Evolutionary conservation across 2,888 invertebrate genomes (phyloP).

Genomic region (Dryobotodes eremita): DNA sequence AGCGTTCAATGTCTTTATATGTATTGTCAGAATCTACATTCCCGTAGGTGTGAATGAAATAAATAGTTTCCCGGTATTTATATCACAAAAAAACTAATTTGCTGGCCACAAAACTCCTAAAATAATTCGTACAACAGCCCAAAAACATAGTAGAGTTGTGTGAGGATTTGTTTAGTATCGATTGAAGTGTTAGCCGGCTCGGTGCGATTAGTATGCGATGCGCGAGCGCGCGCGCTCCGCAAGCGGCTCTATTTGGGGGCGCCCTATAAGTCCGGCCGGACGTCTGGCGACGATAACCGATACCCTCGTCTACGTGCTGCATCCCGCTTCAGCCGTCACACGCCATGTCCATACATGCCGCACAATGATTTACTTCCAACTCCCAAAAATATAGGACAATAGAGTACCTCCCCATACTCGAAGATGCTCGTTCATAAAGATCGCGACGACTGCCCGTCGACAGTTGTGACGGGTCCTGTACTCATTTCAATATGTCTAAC

Average conservation of each 20-base stretch:
- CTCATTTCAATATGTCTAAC: conserved; percentile 5
- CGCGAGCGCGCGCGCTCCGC: conserved; percentile 74
- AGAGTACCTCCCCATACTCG: conserved; percentile 52
- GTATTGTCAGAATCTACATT: not conserved
- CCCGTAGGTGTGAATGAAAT: not conserved
- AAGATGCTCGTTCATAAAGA: conserved; percentile 45
- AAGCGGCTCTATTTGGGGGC: conserved; percentile 83
- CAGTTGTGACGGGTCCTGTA: conserved; percentile 27
- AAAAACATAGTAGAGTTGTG: conserved; percentile 77
- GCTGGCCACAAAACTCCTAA: conserved; percentile 38
- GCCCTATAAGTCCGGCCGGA: conserved; percentile 80
- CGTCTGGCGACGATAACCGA: conserved; percentile 76
- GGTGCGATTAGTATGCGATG: conserved; percentile 75
- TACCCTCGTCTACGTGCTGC: conserved; percentile 77
- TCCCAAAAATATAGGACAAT: conserved; percentile 71
- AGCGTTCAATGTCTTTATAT: not conserved
- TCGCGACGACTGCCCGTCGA: conserved; percentile 21
- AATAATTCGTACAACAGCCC: conserved; percentile 66
- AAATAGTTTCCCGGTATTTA: conserved; percentile 15
- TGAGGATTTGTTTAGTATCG: conserved; percentile 79
- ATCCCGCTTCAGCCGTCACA: conserved; percentile 70
- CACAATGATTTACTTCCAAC: conserved; percentile 72
- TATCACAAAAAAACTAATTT: conserved; percentile 9
- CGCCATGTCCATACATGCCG: conserved; percentile 62
- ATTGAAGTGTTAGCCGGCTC: conserved; percentile 68